Base-by-base conservation (phyloP, 2,888 invertebrate species). In the Microctonus aethiopoides region DNA sequence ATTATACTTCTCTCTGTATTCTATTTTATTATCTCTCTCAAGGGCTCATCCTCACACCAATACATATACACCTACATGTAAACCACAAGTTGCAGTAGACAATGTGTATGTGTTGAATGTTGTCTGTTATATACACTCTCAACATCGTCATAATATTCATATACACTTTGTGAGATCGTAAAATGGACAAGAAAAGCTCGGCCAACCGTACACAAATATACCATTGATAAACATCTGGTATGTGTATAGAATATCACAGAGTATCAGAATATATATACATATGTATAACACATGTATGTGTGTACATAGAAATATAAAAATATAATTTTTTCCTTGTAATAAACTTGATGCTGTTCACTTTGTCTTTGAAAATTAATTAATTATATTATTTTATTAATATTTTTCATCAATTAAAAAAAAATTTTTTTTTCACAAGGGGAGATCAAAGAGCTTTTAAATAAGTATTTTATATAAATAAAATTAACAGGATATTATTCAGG, bases 141-240 rank as follows among this genome's bases (percentile, higher is more conserved):
- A 71, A 71, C 74, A 75, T 73, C 74, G 77, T 79, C 80, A 78
- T 80, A 80, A 80, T 75, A 76, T 70, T 73, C 75, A 74, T 75
- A 72, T 70, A 73, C 75, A 70, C 66, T 16, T 24, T 39, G 46
- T 34, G 5, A 10, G 51, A 63, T 62, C 61, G 65, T 64, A 70
- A 70, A 74, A 65, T 71, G 72, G 72, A 71, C 56, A 56, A 46
- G 46, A 10, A 65, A 68, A 70, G 56, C 66, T 65, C 68, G 70
- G 70, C 72, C 67, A 68, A 72, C 74, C 64, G 70, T 66, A 71
- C 75, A 72, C 76, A 78, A 75, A 77, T 77, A 76, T 79, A 79
- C 78, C 77, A 73, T 74, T 76, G 77, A 79, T 79, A 77, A 79
- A 73, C 77, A 78, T 79, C 78, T 76, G 76, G 68, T 46, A 20